phyloP scores from a whole-genome alignment of 1,140 invertebrate species.

The Fopius arisanus region DNA sequence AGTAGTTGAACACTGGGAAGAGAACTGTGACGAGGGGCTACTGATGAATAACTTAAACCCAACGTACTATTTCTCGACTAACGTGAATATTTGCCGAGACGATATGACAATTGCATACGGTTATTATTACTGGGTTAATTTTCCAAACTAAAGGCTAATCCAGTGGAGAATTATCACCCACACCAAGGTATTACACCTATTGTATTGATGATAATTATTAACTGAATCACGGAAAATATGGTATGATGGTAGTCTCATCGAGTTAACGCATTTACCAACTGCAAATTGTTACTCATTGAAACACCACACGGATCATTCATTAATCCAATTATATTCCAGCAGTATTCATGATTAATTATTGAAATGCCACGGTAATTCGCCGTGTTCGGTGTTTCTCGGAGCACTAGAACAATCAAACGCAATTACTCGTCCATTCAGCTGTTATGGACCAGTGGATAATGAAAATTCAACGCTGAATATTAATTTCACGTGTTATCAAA shows the following conservation, averaged over 20 bases:
- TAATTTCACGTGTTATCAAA: too few relatives aligned
- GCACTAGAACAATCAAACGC: neutral
- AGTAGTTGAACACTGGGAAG: neutral
- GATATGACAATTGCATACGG: too few relatives aligned
- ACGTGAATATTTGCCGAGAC: too few relatives aligned
- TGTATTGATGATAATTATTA: neutral
- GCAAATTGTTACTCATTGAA: neutral
- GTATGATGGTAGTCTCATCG: neutral
- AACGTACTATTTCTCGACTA: too few relatives aligned
- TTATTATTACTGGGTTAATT: too few relatives aligned
- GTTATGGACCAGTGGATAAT: neutral
- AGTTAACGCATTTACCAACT: neutral
- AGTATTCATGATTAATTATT: slow-evolving; percentile 17
- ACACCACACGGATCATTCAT: neutral
- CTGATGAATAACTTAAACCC: neutral
- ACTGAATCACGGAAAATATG: neutral
- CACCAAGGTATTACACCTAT: too few relatives aligned
- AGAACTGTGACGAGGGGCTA: neutral
- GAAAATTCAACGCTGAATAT: neutral
- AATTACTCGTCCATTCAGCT: neutral
- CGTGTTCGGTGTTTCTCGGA: neutral
- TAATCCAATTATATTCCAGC: neutral
- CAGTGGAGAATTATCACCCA: too few relatives aligned
- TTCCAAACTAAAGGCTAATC: too few relatives aligned
- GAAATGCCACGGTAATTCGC: slow-evolving; percentile 7